Conservation (phyloP, 2,797 vertebrate species). For the Avahi laniger region DNA sequence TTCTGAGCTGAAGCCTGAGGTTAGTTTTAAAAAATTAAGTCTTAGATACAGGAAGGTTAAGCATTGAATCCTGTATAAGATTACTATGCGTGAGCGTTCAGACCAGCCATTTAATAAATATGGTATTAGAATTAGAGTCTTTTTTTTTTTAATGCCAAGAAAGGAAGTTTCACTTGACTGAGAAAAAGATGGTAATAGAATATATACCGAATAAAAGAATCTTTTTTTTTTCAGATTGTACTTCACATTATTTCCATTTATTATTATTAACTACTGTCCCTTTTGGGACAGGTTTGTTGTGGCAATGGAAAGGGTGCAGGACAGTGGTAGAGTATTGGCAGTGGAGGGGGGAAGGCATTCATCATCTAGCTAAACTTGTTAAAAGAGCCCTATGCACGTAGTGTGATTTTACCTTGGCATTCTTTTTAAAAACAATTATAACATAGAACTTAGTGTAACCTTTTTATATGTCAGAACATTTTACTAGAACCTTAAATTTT, state of each 20-base stretch:
- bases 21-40: neutral
- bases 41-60: neutral
- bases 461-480: neutral
- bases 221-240: neutral
- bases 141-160: neutral
- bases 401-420: neutral
- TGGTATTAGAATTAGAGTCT: neutral
- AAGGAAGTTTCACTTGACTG: neutral
- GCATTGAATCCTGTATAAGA: neutral
- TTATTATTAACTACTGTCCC: neutral
- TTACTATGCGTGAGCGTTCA: neutral
- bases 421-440: neutral
- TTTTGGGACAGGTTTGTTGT: neutral
- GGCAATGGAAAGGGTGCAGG: neutral
- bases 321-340: no score
- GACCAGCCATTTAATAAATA: neutral
- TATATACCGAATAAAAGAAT: neutral
- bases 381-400: neutral
- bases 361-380: neutral
- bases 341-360: neutral
- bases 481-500: neutral
- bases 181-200: neutral
- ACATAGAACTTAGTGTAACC: neutral
- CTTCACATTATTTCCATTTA: neutral
- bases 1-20: neutral